phyloP scores from a whole-genome alignment of 1,140 invertebrate genomes.

The Venustaconcha ellipsiformis region DNA sequence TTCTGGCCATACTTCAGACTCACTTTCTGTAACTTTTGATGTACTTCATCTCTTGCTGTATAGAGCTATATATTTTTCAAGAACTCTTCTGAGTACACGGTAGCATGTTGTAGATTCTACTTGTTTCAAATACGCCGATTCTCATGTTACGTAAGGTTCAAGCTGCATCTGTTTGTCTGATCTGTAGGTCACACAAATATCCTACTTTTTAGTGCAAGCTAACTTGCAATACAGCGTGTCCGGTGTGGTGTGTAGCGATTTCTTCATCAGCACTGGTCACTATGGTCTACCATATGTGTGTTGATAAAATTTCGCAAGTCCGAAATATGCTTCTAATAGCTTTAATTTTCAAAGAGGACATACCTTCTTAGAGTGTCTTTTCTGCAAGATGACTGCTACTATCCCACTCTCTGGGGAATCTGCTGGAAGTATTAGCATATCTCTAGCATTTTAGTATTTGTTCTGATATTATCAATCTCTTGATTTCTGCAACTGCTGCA shows the following conservation, averaged over 20 bases:
- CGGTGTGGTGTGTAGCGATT: not conserved
- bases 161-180: conserved; percentile 64
- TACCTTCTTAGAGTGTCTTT: too few species aligned
- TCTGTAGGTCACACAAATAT: conserved; percentile 63
- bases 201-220: conserved; percentile 42
- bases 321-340: conserved; percentile 2
- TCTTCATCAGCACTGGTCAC: conserved; percentile 4
- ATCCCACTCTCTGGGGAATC: too few species aligned
- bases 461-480: too few species aligned
- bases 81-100: too few species aligned
- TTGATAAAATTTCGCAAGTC: not conserved
- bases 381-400: too few species aligned
- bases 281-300: not conserved
- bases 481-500: too few species aligned
- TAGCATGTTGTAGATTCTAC: not conserved
- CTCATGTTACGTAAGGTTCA: conserved; percentile 35
- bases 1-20: conserved; percentile 20
- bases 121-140: not conserved
- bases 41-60: too few species aligned
- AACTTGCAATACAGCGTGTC: conserved; percentile 4
- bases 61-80: too few species aligned
- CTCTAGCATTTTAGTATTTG: too few species aligned
- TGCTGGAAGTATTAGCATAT: too few species aligned
- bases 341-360: not conserved
- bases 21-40: not conserved